phyloP scores from a whole-genome alignment of 92 coral and sea anemone genomes.

The Parazoanthus darwini region DNA sequence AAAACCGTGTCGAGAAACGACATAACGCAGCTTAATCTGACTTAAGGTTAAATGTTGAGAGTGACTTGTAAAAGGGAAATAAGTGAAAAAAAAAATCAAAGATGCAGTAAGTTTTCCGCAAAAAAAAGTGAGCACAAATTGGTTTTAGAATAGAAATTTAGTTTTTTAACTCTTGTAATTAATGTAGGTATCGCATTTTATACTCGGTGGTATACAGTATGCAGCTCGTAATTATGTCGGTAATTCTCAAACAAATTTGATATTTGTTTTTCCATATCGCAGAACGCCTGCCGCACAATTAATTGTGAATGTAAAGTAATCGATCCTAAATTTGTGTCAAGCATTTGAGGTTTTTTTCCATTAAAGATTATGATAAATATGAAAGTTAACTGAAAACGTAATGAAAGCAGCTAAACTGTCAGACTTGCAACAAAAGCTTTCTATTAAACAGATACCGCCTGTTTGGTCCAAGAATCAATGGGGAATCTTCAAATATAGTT shows the following conservation, averaged over 20 bases:
- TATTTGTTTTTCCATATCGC: slow-evolving; percentile 11
- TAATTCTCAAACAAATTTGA: slow-evolving; percentile 34
- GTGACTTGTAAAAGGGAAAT: not conserved
- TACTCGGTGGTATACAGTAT: not conserved
- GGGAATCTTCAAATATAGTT: not conserved
- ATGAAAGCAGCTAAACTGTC: not conserved
- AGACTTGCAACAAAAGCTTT: not conserved
- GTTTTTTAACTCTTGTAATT: not conserved
- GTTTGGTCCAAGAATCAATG: not conserved
- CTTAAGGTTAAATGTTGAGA: no score
- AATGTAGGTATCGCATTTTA: slow-evolving; percentile 23
- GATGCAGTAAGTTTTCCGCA: not conserved
- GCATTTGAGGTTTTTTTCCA: slow-evolving; percentile 3
- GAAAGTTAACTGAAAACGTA: not conserved
- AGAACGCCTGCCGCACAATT: not conserved
- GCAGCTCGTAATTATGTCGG: slow-evolving; percentile 4
- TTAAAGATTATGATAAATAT: not conserved
- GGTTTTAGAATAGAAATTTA: slow-evolving; percentile 5
- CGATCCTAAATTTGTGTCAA: slow-evolving; percentile 15
- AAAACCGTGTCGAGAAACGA: not conserved
- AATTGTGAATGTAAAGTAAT: slow-evolving; percentile 36
- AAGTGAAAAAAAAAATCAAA: not conserved
- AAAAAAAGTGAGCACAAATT: slow-evolving; percentile 9
- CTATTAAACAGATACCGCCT: not conserved
- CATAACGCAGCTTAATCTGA: no score